These are phyloP conservation scores for Hypselothyrea guttata DNA, from an alignment of 2,888 invertebrate species.

Conservation along the genomic window DNA sequence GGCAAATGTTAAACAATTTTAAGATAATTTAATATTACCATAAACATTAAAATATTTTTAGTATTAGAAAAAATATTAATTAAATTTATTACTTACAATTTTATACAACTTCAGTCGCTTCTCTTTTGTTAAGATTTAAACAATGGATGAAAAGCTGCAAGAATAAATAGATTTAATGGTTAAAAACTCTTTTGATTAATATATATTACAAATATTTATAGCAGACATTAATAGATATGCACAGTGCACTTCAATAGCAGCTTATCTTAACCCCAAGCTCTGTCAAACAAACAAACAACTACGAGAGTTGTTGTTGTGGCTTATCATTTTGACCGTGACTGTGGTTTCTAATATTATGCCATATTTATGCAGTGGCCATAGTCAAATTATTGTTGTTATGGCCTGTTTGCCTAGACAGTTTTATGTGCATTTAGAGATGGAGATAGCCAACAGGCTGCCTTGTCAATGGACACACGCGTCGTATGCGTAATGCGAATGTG, in stretches of 20 bases:
- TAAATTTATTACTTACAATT: no score
- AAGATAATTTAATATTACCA: no score
- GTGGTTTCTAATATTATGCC: constrained; percentile 54
- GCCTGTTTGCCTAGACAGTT: constrained; percentile 66
- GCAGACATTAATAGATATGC: background rate
- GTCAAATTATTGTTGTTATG: constrained; percentile 26
- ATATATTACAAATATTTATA: background rate
- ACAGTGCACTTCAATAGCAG: no score
- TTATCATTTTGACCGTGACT: constrained; percentile 6
- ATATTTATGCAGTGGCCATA: constrained; percentile 55
- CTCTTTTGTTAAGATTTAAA: no score
- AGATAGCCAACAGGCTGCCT: constrained; percentile 15
- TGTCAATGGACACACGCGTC: constrained; percentile 21
- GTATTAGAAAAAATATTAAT: no score
- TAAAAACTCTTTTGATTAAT: no score
- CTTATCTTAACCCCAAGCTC: no score
- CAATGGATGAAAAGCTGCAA: no score
- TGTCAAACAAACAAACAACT: constrained; percentile 52
- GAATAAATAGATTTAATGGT: no score
- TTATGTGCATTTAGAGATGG: constrained; percentile 55
- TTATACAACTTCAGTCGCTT: no score
- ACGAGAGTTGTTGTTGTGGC: constrained; percentile 35
- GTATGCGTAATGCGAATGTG: constrained; percentile 43
- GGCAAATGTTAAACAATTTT: no score
- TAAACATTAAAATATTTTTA: no score